Conservation (phyloP, 2,797 vertebrate genomes). For the Cossypha heuglini region DNA sequence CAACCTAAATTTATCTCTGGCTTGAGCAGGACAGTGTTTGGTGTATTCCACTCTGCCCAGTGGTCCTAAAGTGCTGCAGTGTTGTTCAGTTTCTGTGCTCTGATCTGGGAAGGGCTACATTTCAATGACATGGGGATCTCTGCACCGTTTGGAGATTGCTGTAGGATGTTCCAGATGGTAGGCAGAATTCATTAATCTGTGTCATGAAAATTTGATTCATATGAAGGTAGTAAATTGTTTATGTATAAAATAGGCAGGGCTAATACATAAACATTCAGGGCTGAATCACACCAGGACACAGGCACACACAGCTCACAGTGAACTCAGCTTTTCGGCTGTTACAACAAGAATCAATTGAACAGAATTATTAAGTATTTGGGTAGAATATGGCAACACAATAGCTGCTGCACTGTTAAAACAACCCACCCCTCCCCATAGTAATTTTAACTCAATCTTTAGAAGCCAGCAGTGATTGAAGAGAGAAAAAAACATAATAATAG, state of each 20-base stretch:
- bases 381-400: background rate
- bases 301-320: background rate
- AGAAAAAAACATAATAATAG: background rate
- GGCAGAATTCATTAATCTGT: conserved; percentile 49
- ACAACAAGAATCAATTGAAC: background rate
- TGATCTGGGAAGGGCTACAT: background rate
- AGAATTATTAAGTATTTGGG: conserved; percentile 32
- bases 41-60: background rate
- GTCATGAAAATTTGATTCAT: conserved; percentile 55
- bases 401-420: background rate
- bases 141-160: background rate
- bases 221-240: conserved; percentile 49
- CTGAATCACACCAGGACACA: background rate
- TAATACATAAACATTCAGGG: conserved; percentile 39
- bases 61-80: background rate
- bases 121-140: background rate
- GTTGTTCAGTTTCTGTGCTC: background rate
- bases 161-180: conserved; percentile 49
- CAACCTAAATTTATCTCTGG: background rate
- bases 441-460: conserved; percentile 29
- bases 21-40: background rate
- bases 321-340: conserved; percentile 20
- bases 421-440: background rate
- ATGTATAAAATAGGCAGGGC: conserved; percentile 34
- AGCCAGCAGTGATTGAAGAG: conserved; percentile 5